Evolutionary conservation across 2,888 invertebrate genomes (phyloP), one percentile per base, ranked within the genome.

Genomic region (Drosophila nr. perissopoda): DNA sequence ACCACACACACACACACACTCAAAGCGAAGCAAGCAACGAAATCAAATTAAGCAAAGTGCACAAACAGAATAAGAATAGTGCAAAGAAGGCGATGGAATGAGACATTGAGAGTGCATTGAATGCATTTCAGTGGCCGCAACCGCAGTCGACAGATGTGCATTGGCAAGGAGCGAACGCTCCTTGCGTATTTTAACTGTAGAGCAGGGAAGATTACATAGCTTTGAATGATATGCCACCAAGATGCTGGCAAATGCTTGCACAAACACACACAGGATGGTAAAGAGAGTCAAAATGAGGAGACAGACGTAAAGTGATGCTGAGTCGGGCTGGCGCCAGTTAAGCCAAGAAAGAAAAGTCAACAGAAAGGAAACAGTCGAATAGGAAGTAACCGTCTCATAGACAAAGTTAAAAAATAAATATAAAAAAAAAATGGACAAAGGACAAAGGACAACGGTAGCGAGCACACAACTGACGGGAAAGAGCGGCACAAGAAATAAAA

Each of bases 11-110:
- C 54, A 34, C 10, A 34, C 16, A 40, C 51, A 81, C 68, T 64
- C 74, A 76, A 46, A 67, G 64, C 54, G 63, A 62, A 57, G 70
- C 49, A 59, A 66, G 71, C 38, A 70, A 70, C 67, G 75, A 84
- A 87, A 87, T 85, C 87, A 86, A 89, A 85, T 89, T 87, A 86
- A 85, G 79, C 76, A 83, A 85, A 88, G 89, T 88, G 87, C 79
- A 79, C 87, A 81, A 85, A 88, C 81, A 81, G 57, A 69, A 67
- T 82, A 73, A 82, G 70, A 73, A 77, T 65, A 60, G 67, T 63
- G 38, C 53, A 52, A 38, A 21, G 13, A 21, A 16, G 4, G 29
- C 27, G 16, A 40, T 40, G 8, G 63, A 27, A 27, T n/a, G 31
- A 38, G 51, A 48, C 5, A n/a, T 34, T 27, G 36, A 27, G 62